Evolutionary conservation across 2,113 vertebrate genomes (phyloP), one percentile per base, ranked within the genome.

Genomic region (Nansenia antarctica): DNA sequence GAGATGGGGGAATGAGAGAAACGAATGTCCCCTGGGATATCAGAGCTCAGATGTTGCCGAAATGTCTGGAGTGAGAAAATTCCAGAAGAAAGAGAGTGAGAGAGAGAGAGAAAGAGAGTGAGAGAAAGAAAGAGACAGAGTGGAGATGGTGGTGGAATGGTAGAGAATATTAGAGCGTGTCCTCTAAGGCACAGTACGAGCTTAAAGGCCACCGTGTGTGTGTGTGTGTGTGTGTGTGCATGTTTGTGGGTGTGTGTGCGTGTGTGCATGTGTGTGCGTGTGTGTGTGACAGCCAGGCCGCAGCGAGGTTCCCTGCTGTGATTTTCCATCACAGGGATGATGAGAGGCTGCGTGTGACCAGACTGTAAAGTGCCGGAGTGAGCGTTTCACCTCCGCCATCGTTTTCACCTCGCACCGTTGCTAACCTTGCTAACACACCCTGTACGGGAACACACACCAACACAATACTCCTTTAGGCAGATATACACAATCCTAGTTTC

Each of bases 181-280:
- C 86, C 84, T 89, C 80, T 69, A 83, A 80, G 82, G 85, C 84
- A 71, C 80, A 85, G 84, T 67, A 37, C 81, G 78, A 74, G 76
- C 78, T 83, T 84, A 85, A 90, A 88, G 85, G 85, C 79, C 86
- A 84, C 70, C 26, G 58, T 60, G 58, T 34, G 58, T 35, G 58
- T 35, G n/a, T n/a, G 11, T 14, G 54, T 4, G 54, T 3, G 12
- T 29, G 54, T 11, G 11, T 11, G 11, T 18, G 27, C 9, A n/a
- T 29, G 58, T 79, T 85, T 81, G 54, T 11, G 32, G 20, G 57
- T 67, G 49, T 35, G 14, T 67, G 64, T 39, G 22, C 47, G 62
- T 47, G 62, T 45, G 37, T 64, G 61, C 26, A 22, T 42, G 55
- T 24, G n/a, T 37, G 60, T 62, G 34, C 12, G 58, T 35, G n/a